Evolutionary conservation across 2,113 vertebrate species (phyloP).

Genomic region (Hypomesus transpacificus): DNA sequence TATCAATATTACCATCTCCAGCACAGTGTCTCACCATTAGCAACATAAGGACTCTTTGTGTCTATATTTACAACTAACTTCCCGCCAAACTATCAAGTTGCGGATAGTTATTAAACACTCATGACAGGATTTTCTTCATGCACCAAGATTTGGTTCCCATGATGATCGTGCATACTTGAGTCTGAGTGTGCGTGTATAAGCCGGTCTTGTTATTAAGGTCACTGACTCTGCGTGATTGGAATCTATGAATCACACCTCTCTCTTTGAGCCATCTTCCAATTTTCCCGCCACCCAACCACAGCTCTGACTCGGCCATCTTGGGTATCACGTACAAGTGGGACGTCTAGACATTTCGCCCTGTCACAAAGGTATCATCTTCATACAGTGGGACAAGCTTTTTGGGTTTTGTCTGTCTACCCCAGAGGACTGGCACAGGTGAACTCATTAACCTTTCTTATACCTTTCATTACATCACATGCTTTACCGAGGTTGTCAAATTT

Average conservation of each 20-base stretch:
- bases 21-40: conserved; percentile 5
- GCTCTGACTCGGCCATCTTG: not conserved
- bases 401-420: not conserved
- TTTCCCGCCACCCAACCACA: not conserved
- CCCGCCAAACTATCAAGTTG: conserved; percentile 50
- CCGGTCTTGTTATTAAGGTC: conserved; percentile 36
- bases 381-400: not conserved
- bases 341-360: not conserved
- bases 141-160: conserved; percentile 25
- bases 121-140: conserved; percentile 27
- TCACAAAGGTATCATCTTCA: not conserved
- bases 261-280: conserved; percentile 4
- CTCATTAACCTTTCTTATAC: too few relatives aligned
- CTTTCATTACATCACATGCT: too few relatives aligned
- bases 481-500: too few relatives aligned
- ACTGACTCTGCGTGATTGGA: conserved; percentile 14
- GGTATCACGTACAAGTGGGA: not conserved
- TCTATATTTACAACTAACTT: conserved; percentile 38
- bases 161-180: conserved; percentile 21
- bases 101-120: conserved; percentile 50
- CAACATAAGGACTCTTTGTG: conserved; percentile 55
- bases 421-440: not conserved
- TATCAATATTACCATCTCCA: conserved; percentile 32
- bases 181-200: not conserved
- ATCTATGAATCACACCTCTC: conserved; percentile 36